phyloP scores from a whole-genome alignment of 2,113 vertebrate genomes.

The Pseudonaja textilis region DNA sequence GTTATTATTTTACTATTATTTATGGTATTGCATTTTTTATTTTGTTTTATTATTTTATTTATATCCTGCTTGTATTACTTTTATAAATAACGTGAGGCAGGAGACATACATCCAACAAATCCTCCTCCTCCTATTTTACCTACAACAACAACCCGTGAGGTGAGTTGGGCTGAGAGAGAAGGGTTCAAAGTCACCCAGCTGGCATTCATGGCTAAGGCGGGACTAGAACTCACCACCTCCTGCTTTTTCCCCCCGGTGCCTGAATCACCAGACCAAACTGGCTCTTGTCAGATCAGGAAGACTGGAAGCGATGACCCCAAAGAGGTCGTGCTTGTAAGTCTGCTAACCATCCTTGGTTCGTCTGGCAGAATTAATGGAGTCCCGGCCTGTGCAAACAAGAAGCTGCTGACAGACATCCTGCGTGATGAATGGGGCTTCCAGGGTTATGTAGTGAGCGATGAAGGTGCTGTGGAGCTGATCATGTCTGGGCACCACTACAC shows the following conservation, averaged over 20 bases:
- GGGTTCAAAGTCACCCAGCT: background rate
- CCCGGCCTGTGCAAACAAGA: slow-evolving; percentile 65
- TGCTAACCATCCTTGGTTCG: background rate
- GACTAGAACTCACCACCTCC: background rate
- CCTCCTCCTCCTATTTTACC: background rate
- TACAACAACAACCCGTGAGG: background rate
- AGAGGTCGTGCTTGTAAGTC: rapidly evolving
- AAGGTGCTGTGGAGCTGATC: slow-evolving; percentile 67
- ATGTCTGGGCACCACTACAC: slow-evolving; percentile 61
- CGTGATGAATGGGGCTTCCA: slow-evolving; percentile 66
- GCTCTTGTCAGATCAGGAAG: background rate
- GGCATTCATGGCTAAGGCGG: background rate
- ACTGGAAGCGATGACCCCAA: rapidly evolving
- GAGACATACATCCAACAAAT: background rate
- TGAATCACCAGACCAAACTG: background rate
- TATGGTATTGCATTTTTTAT: too few relatives aligned
- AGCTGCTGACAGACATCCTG: slow-evolving; percentile 63
- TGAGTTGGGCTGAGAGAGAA: background rate
- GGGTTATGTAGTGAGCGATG: slow-evolving; percentile 68
- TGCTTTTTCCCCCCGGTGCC: background rate
- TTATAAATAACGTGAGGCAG: background rate
- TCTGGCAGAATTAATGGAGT: slow-evolving; percentile 60
- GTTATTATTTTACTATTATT: background rate
- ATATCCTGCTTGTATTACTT: background rate
- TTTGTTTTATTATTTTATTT: background rate